phyloP scores from a whole-genome alignment of 2,888 invertebrate genomes.

The Cephus sareptanus region DNA sequence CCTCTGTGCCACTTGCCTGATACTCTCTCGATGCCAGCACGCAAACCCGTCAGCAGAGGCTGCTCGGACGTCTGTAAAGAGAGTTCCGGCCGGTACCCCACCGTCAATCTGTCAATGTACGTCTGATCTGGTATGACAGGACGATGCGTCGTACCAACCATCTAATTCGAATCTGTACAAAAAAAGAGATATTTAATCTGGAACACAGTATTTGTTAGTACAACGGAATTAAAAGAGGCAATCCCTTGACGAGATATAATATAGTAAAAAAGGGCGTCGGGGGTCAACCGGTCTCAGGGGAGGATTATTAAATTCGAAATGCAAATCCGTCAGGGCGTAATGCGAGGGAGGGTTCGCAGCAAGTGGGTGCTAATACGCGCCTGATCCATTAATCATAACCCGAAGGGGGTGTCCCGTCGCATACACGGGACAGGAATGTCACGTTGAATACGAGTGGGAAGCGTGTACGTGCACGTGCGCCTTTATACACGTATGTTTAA shows the following conservation, averaged over 20 bases:
- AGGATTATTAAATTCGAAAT: constrained; percentile 64
- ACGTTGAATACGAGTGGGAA: constrained; percentile 16
- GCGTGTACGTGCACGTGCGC: constrained; percentile 27
- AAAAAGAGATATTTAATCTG: neutral
- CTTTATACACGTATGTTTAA: neutral
- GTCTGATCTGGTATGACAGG: neutral
- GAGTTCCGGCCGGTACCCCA: neutral
- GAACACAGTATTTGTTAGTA: neutral
- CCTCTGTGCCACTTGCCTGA: neutral
- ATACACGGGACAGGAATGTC: constrained; percentile 2
- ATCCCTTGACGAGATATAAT: neutral
- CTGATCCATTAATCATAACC: constrained; percentile 65
- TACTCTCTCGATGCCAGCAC: neutral
- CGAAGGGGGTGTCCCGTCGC: constrained; percentile 36
- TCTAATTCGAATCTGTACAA: neutral
- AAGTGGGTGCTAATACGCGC: constrained; percentile 54
- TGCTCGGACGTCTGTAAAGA: neutral
- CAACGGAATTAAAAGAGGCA: neutral
- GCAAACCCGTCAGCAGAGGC: neutral
- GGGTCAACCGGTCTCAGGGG: constrained; percentile 56
- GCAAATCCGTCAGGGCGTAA: constrained; percentile 47
- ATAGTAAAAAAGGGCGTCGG: neutral
- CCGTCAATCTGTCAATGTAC: neutral
- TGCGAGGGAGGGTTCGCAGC: neutral
- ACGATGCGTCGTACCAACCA: neutral